Conservation (phyloP, 2,797 vertebrate genomes). For the Scyliorhinus canicula region DNA sequence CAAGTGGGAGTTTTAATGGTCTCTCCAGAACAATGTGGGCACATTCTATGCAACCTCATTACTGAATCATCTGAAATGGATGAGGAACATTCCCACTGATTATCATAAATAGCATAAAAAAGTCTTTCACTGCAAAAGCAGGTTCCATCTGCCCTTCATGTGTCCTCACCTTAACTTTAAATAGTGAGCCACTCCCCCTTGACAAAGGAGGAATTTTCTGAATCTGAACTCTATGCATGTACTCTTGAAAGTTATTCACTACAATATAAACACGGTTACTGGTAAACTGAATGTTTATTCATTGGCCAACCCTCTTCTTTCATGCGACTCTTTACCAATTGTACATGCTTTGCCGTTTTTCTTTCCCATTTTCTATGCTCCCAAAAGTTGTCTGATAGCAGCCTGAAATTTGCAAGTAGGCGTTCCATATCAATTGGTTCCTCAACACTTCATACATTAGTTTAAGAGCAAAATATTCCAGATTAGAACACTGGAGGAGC, state of each 20-base stretch:
- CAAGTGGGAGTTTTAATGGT: conserved; percentile 92
- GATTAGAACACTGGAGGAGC: not conserved
- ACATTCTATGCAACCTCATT: conserved; percentile 85
- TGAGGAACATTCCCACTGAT: conserved; percentile 83
- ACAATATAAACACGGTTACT: conserved; percentile 63
- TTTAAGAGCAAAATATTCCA: not conserved
- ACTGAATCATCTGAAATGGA: conserved; percentile 75
- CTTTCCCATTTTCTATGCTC: conserved; percentile 66
- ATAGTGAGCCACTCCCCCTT: conserved; percentile 69
- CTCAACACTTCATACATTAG: not conserved
- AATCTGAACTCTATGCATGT: conserved; percentile 70
- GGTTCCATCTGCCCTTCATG: conserved; percentile 89
- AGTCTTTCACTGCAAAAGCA: conserved; percentile 83
- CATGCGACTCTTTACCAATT: conserved; percentile 65
- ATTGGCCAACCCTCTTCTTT: conserved; percentile 64
- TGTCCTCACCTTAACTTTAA: conserved; percentile 85
- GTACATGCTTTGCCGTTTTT: conserved; percentile 56
- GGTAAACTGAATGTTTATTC: conserved; percentile 65
- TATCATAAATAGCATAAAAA: conserved; percentile 81
- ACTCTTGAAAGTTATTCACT: conserved; percentile 70
- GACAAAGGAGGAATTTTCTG: conserved; percentile 75
- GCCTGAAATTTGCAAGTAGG: conserved; percentile 78
- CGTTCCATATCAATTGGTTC: conserved; percentile 69
- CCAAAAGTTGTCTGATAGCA: conserved; percentile 59
- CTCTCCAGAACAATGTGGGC: conserved; percentile 78